A percentile compares a stretch with the other conserved stretches of the same genome.
Conservation (phyloP, 2,888 invertebrate genomes). For the Ormyrus pomaceus region DNA sequence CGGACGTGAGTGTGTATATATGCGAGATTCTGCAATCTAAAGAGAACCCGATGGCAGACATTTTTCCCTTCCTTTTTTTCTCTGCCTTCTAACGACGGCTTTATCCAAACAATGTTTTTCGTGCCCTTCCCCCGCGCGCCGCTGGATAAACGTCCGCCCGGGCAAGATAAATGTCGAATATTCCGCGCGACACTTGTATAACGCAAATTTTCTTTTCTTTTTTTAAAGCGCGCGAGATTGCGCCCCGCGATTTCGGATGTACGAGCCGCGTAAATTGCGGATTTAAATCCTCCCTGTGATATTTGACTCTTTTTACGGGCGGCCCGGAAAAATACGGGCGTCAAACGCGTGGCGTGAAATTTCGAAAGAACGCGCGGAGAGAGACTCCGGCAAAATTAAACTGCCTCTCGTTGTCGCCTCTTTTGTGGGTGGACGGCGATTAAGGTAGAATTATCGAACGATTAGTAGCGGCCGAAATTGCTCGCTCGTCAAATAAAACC, state of each 20-base stretch:
- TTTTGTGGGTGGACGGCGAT: too few relatives aligned
- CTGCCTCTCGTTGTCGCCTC: too few relatives aligned
- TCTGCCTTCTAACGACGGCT: conserved; percentile 35
- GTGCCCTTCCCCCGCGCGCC: conserved; percentile 1
- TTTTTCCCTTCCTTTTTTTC: conserved; percentile 15
- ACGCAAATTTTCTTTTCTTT: background rate
- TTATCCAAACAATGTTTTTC: conserved; percentile 53
- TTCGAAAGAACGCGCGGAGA: too few relatives aligned
- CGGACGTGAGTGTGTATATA: background rate
- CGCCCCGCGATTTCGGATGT: conserved; percentile 33
- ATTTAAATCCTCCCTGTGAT: conserved; percentile 34
- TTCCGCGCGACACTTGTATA: conserved; percentile 1
- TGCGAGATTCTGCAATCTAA: conserved; percentile 39
- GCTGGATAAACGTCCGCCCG: conserved; percentile 13
- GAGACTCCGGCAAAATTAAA: too few relatives aligned
- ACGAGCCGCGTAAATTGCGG: conserved; percentile 32
- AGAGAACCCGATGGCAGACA: background rate
- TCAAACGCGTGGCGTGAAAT: too few relatives aligned
- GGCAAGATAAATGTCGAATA: conserved; percentile 31
- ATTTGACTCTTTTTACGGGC: conserved; percentile 36
- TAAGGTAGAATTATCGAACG: too few relatives aligned
- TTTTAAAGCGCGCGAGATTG: conserved; percentile 29
- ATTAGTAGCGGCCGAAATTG: too few relatives aligned
- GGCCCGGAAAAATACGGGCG: background rate
- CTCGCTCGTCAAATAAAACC: too few relatives aligned